Conservation (phyloP, 2,888 invertebrate genomes). For the Drosophila neonasuta region DNA sequence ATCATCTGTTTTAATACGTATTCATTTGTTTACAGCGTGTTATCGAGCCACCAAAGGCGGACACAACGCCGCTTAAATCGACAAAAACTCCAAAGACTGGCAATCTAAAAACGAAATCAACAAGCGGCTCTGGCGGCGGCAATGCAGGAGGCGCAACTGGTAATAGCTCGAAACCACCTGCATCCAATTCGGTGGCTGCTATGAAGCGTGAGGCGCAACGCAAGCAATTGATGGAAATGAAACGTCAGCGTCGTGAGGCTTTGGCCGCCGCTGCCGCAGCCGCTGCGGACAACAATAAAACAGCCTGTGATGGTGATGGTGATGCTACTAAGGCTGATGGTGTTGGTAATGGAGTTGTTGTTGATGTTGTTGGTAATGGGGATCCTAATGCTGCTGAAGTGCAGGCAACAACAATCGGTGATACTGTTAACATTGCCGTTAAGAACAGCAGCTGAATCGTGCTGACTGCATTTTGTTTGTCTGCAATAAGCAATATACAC, state of each 20-base stretch:
- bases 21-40: conserved; percentile 28
- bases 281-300: conserved; percentile 35
- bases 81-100: conserved; percentile 65
- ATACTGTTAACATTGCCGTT: conserved; percentile 48
- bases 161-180: conserved; percentile 52
- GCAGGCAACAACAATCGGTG: conserved; percentile 39
- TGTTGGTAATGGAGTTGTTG: background rate
- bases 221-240: conserved; percentile 89
- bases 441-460: conserved; percentile 72
- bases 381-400: conserved; percentile 8
- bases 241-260: conserved; percentile 80
- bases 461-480: conserved; percentile 26
- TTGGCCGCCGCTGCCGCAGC: conserved; percentile 58
- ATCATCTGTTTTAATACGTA: background rate
- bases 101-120: conserved; percentile 58
- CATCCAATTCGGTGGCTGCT: conserved; percentile 81
- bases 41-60: conserved; percentile 39
- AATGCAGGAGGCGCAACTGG: conserved; percentile 34
- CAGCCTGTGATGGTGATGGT: conserved; percentile 35
- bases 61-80: conserved; percentile 23
- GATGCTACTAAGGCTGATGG: background rate
- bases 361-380: conserved; percentile 36
- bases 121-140: conserved; percentile 20
- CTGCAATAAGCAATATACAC: conserved; percentile 39
- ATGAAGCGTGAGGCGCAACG: conserved; percentile 88